Conservation (phyloP, 2,797 vertebrate genomes). For the Holocentrus rufus region DNA sequence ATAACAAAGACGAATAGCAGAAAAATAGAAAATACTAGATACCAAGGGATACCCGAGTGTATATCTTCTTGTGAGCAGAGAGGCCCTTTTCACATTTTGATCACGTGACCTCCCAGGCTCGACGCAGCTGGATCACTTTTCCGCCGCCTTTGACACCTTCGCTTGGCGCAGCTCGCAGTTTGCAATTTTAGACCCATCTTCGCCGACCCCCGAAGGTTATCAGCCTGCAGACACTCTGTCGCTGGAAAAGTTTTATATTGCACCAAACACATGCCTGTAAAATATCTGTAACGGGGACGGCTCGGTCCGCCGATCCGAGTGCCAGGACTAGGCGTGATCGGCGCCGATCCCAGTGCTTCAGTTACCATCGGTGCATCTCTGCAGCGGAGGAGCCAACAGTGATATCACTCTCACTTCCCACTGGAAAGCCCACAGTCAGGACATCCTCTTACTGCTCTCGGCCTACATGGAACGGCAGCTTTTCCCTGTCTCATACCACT, state of each 20-base stretch:
- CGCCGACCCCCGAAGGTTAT: not conserved
- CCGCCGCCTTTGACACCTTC: no score
- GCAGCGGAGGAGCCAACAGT: constrained; percentile 42
- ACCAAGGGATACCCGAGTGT: no score
- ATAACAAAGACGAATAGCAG: no score
- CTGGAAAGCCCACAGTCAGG: constrained; percentile 61
- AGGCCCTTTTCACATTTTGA: no score
- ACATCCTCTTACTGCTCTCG: constrained; percentile 57
- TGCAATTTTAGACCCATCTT: no score
- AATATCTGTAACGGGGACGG: not conserved
- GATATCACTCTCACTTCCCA: constrained; percentile 66
- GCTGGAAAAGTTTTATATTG: not conserved
- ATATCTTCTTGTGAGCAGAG: no score
- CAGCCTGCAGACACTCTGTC: not conserved
- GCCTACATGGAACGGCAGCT: constrained; percentile 53
- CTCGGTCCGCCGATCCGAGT: not conserved
- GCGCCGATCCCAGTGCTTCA: not conserved
- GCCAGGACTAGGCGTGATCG: not conserved
- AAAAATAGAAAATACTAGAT: no score
- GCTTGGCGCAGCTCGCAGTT: no score
- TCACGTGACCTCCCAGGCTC: no score
- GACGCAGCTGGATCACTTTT: no score
- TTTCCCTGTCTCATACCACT: constrained; percentile 40
- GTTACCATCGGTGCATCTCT: not conserved
- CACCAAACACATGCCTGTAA: not conserved